A percentile compares a stretch with the other conserved stretches of the same genome.
Evolutionary conservation across 2,797 vertebrate species (phyloP).

Genomic region (Pseudocheirus occidentalis): DNA sequence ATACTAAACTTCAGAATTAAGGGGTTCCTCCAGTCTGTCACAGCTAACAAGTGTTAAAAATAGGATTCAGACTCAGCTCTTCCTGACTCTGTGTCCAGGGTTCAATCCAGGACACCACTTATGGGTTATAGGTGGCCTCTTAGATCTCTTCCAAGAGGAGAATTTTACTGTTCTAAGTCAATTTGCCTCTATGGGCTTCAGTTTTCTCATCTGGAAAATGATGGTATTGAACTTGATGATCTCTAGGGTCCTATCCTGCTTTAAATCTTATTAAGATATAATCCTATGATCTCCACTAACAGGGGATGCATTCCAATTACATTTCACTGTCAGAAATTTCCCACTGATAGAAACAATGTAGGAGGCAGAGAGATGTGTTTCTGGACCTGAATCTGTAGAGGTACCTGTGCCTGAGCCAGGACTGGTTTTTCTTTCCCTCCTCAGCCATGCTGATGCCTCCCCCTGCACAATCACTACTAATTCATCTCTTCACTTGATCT

Average conservation of each 20-base stretch:
- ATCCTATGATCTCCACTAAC: not conserved
- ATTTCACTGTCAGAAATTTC: not conserved
- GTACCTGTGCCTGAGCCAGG: not conserved
- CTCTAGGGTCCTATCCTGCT: not conserved
- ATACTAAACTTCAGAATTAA: not conserved
- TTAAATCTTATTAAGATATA: not conserved
- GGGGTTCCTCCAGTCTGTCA: not conserved
- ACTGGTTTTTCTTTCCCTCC: not conserved
- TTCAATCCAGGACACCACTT: not conserved
- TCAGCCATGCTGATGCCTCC: not conserved
- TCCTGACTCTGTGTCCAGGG: not conserved
- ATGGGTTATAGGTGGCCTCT: not conserved
- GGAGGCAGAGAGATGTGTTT: not conserved
- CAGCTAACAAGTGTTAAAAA: not conserved
- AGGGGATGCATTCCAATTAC: not conserved
- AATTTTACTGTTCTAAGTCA: not conserved
- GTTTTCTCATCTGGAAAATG: not conserved
- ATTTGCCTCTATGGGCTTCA: not conserved
- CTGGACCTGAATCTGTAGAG: not conserved
- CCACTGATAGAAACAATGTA: not conserved
- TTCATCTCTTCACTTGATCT: not conserved
- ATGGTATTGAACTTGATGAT: not conserved
- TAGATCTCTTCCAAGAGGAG: not conserved
- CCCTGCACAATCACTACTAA: not conserved
- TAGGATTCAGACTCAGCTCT: not conserved